Base-by-base conservation (phyloP, 1,140 invertebrate species). In the Drosophila nigromelanica region DNA sequence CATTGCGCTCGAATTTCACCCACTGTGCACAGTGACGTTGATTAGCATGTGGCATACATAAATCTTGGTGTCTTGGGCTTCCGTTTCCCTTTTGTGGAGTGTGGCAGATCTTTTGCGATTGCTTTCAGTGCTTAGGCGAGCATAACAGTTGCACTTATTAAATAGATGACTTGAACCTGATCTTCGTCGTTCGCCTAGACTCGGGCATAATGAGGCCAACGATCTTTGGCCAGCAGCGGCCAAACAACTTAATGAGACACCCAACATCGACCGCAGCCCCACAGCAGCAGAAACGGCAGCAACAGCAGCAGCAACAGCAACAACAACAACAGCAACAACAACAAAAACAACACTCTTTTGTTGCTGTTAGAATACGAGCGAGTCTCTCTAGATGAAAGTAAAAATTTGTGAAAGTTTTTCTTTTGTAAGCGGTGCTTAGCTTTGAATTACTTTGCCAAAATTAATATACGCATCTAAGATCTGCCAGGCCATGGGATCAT, bases 11-110 rank as follows among this genome's bases (percentile, higher is more conserved):
- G 60, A 71, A 86, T 86, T 78, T 87, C 66, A 71, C 60, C 75
- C 80, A 83, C 58, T 14, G 58, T 70, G 72, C 80, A 50, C 59
- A 48, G 76, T 81, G 78, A 81, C 74, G 73, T 80, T 85, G 80
- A 80, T 85, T 80, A 85, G 78, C 82, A 86, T 82, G 78, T 87
- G 82, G 82, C 82, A 86, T 77, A 87, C 82, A 89, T 89, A 82
- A 78, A 87, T 81, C 75, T 81, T 15, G 1, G 43, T 62, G 54
- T 71, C 73, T 68, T 75, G 37, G 72, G 75, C 82, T 87, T 89
- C 85, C 83, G 83, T 87, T 87, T 89, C 72, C 81, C 82, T 78
- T 80, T 63, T 64, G 61, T 47, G 59, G 78, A 62, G 76, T 30
- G 24, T 43, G n/a, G 42, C 15, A 43, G 15, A 35, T 54, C 35